Evolutionary conservation across 2,797 vertebrate genomes (phyloP), one percentile per base, ranked within the genome.

Genomic region (Phrynocephalus vlangalii): DNA sequence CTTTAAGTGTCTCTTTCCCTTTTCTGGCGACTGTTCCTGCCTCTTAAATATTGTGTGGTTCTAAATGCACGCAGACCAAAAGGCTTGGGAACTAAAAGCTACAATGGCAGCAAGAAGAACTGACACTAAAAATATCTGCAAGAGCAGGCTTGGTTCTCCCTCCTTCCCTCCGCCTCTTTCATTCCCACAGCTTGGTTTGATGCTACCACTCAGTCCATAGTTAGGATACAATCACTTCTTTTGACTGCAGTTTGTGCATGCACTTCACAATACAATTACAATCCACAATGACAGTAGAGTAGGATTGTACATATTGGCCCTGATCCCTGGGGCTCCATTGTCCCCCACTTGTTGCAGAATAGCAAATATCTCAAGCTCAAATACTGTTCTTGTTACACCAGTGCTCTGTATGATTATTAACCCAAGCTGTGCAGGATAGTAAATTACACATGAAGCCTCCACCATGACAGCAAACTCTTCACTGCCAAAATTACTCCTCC

Each of bases 51-150:
- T 60, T 48, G 68, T 24, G 60, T 22, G 26, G 26, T n/a, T 1
- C 63, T 79, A 77, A 30, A 78, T 13, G 48, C 73, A 70, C 76
- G 33, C 26, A 71, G 16, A 50, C 66, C 70, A 3, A 68, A 75
- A 16, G 38, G 77, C 83, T 50, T 38, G 30, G 63, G 44, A 78
- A 70, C 28, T 56, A 30, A 38, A 80, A 72, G 84, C 67, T 70
- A 38, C 20, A n/a, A 68, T 70, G 30, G 22, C 48, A 79, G 60
- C 66, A 70, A 79, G 50, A 71, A 1, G 7, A 86, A 68, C n/a
- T 5, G 22, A 73, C 16, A 56, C 78, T 86, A 72, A 73, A 86
- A 86, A 86, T 80, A 86, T 72, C 78, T 80, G 30, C 24, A 18
- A 60, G 20, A 86, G 63, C 75, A 86, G 38, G 20, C 13, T 60